Evolutionary conservation across 2,888 invertebrate species (phyloP), one percentile per base, ranked within the genome.

Genomic region (Osmoderma eremita): DNA sequence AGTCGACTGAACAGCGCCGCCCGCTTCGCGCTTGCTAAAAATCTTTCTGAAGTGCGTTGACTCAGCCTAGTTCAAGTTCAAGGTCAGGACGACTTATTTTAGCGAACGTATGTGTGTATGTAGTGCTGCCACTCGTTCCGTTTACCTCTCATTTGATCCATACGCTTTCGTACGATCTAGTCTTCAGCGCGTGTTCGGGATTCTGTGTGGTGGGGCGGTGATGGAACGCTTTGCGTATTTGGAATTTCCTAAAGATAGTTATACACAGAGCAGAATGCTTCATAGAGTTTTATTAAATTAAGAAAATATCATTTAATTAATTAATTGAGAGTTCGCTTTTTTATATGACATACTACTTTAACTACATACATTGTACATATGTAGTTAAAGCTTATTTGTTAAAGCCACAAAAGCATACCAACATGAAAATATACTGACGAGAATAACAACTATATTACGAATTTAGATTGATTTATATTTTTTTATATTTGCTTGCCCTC

Each of bases 1-100:
- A 51, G 53, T 17, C 38, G 38, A 53, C 38, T 18, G 18, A 38
- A 5, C 53, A 38, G 38, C 38, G 24, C 17, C 38, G 53, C 38
- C 38, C 53, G 53, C 38, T 38, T 39, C 53, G 12, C 10, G 20
- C 45, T 45, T 45, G 48, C 58, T 61, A 61, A 61, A 61, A 61
- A 56, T 42, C 24, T 45, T 53, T 39, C 18, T 42, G 41, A 63
- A 65, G 74, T 73, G 70, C 74, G 71, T 71, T 73, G 74, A 74
- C 75, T 73, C 69, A 68, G 51, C 45, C 65, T 68, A 65, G 62
- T 74, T 74, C 75, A 75, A 75, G 75, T 75, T 75, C 75, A 75
- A 75, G 75, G 75, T 73, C 72, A 74, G 70, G 70, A 69, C 69
- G 72, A 70, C 72, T 71, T 74, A 74, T 74, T 74, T 74, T 74